A percentile compares a stretch with the other conserved stretches of the same genome.
These are phyloP conservation scores for Hofmannophila pseudospretella DNA, from an alignment of 2,888 invertebrate genomes.

Conservation along the genomic window DNA sequence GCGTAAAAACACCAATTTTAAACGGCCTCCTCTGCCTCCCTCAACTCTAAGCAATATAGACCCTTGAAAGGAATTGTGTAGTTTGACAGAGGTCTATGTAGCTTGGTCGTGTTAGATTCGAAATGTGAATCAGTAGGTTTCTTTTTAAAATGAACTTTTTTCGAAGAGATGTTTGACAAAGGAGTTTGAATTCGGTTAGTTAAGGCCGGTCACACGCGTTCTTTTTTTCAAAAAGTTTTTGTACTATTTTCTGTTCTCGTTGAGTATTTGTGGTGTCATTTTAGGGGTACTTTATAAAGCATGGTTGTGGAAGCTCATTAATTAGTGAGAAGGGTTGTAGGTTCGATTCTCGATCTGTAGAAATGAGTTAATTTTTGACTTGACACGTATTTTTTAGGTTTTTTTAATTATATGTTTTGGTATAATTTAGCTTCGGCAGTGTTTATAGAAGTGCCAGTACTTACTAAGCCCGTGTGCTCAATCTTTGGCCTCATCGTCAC, in stretches of 20 bases:
- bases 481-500: no score
- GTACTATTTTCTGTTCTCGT: background rate
- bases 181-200: slow-evolving; percentile 42
- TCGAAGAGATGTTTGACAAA: slow-evolving; percentile 32
- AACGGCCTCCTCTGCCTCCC: slow-evolving; percentile 4
- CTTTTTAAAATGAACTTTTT: slow-evolving; percentile 24
- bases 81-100: background rate
- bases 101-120: slow-evolving; percentile 10
- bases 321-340: no score
- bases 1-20: slow-evolving; percentile 12
- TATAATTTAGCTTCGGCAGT: no score
- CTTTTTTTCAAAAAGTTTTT: slow-evolving; percentile 19
- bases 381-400: no score
- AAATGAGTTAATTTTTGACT: no score
- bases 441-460: no score
- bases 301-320: no score
- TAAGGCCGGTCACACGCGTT: slow-evolving; percentile 33
- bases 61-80: background rate
- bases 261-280: slow-evolving; percentile 1
- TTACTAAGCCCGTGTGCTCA: no score
- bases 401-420: no score
- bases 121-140: slow-evolving; percentile 11
- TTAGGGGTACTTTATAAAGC: no score
- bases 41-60: no score
- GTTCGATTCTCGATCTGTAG: no score